Conservation (phyloP, 1,140 invertebrate species). For the Tetranychus cinnabarinus region DNA sequence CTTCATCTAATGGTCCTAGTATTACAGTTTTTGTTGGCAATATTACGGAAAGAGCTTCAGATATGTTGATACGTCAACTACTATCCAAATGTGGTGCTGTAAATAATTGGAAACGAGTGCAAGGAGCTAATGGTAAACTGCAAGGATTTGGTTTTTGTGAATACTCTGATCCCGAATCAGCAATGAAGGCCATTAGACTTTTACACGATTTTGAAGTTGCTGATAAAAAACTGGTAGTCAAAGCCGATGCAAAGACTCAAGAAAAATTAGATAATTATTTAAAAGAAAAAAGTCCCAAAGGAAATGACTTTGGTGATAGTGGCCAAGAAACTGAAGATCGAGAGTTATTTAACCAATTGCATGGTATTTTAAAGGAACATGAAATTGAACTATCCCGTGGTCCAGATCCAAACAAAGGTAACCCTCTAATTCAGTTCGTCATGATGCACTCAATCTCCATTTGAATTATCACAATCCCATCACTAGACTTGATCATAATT, state of each 20-base stretch:
- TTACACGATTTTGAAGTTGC: slow-evolving; percentile 81
- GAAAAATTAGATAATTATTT: slow-evolving; percentile 65
- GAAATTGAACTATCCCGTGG: slow-evolving; percentile 12
- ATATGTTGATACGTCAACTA: slow-evolving; percentile 79
- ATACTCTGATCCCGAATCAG: slow-evolving; percentile 76
- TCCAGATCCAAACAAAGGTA: neutral
- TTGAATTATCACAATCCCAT: neutral
- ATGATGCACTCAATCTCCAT: too few species aligned
- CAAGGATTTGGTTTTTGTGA: slow-evolving; percentile 96
- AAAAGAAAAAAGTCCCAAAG: slow-evolving; percentile 18
- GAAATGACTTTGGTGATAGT: slow-evolving; percentile 39
- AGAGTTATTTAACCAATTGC: slow-evolving; percentile 9
- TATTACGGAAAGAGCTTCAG: slow-evolving; percentile 81
- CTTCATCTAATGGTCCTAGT: slow-evolving; percentile 38
- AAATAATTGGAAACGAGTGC: slow-evolving; percentile 86
- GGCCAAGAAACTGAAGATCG: slow-evolving; percentile 35
- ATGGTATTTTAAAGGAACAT: slow-evolving; percentile 13
- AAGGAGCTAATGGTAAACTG: slow-evolving; percentile 40
- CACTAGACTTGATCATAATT: neutral
- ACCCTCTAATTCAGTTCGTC: neutral
- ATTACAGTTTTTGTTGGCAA: slow-evolving; percentile 97
- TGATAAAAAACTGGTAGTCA: slow-evolving; percentile 76
- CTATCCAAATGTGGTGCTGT: slow-evolving; percentile 64
- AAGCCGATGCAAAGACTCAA: slow-evolving; percentile 95
- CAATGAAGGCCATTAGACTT: slow-evolving; percentile 69